Evolutionary conservation across 1,140 invertebrate genomes (phyloP), one percentile per base, ranked within the genome.

Genomic region (Pemphigus obesinymphae): DNA sequence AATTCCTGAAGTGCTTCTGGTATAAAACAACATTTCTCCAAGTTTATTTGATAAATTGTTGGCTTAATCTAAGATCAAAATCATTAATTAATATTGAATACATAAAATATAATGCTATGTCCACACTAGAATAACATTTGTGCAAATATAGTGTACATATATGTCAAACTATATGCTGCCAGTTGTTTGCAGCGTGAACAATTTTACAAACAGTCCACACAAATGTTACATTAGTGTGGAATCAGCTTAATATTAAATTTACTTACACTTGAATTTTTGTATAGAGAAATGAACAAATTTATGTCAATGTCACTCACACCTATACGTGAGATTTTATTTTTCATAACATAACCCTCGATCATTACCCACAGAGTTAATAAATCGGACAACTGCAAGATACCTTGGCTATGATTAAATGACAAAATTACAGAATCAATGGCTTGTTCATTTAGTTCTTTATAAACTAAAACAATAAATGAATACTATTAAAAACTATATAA

Each of bases 21-120:
- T 82, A 99, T 97, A 5, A 97, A 94, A 89, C 97, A 99, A 87
- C 97, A 99, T 3, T 93, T 94, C 1, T 96, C 93, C 70, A 99
- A 90, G 89, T 97, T 98, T 83, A 99, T 97, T 89, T 99, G 97
- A 83, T 97, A 92, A 82, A 97, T 96, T 83, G 90, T 91, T 23
- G 97, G 97, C 85, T 96, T 95, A 1, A 96, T 86, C 90, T 92
- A 83, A 31, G 84, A 88, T 83, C 83, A 70, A 73, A 73, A 83
- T 53, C 66, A 50, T 15, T 76, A 37, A 63, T 82, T 5, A 23
- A 70, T 37, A 37, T 40, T 40, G 5, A 43, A 5, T 26, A 26
- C 17, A 53, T 1, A n/a, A 31, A 37, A 31, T 53, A 20, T 7
- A 55, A 58, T 76, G n/a, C n/a, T n/a, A n/a, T n/a, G n/a, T n/a